Evolutionary conservation across 2,888 invertebrate species (phyloP).

Genomic region (Melanargia galathea): DNA sequence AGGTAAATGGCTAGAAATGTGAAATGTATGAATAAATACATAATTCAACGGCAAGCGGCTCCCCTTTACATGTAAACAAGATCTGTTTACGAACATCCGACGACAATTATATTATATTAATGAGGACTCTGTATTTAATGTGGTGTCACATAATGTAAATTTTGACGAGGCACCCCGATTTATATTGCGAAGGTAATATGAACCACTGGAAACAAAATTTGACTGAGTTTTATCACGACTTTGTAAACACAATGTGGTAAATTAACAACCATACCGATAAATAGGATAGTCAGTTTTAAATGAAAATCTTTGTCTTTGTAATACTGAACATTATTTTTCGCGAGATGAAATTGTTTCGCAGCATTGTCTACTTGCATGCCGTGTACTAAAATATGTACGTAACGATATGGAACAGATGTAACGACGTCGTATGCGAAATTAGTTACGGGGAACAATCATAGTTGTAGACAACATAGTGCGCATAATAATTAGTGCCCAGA

Average conservation of each 20-base stretch:
- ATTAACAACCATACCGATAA: no score
- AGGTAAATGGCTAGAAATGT: conserved; percentile 16
- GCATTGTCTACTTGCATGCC: no score
- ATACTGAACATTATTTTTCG: no score
- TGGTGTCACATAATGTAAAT: neutral
- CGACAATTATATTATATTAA: neutral
- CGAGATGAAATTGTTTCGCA: no score
- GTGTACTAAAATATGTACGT: no score
- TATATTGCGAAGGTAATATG: neutral
- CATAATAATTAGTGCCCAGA: neutral
- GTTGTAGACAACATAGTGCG: neutral
- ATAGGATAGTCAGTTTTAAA: no score
- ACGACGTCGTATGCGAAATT: neutral
- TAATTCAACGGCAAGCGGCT: conserved; percentile 8
- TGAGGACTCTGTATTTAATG: neutral
- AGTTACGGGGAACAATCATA: neutral
- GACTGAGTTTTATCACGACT: no score
- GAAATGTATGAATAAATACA: conserved; percentile 18
- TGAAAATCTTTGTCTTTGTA: no score
- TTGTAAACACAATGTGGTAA: no score
- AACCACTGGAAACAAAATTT: neutral
- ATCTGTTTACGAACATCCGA: conserved; percentile 5
- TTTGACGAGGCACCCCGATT: neutral
- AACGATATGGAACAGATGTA: neutral
- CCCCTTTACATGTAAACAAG: conserved; percentile 18